Evolutionary conservation across 64 coral and sea anemone species (phyloP).

Genomic region (Porites australiensis): DNA sequence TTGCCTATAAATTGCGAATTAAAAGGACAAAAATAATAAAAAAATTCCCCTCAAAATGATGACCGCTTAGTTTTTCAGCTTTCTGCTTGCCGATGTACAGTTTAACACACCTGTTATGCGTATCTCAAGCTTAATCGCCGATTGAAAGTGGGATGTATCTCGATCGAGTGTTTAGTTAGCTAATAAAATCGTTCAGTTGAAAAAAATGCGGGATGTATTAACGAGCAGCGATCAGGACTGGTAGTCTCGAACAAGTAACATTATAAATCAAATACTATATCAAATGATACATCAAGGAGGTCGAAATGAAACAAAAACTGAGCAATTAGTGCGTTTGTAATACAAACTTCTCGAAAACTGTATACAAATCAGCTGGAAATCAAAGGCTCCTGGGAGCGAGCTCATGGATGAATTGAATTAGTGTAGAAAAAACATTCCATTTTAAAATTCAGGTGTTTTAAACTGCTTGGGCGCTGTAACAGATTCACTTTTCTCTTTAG

Average conservation of each 20-base stretch:
- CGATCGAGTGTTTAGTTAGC: too few species aligned
- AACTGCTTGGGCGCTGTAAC: too few species aligned
- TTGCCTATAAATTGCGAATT: neutral
- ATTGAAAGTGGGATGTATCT: neutral
- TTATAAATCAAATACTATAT: neutral
- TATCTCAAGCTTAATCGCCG: slow-evolving; percentile 1
- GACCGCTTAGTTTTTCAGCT: neutral
- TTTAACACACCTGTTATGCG: slow-evolving; percentile 18
- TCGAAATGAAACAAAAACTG: slow-evolving; percentile 8
- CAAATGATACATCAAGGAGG: neutral
- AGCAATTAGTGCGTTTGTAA: slow-evolving; percentile 42
- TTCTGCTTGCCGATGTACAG: slow-evolving; percentile 14
- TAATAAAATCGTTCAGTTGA: too few species aligned
- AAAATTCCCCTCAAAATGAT: neutral
- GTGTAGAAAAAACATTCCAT: too few species aligned
- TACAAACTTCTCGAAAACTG: neutral
- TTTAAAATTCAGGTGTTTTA: too few species aligned
- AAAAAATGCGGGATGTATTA: neutral
- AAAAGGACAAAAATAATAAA: neutral
- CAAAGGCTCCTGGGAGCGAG: too few species aligned
- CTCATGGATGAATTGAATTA: too few species aligned
- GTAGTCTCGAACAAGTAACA: neutral
- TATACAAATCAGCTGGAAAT: neutral
- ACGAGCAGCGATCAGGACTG: neutral
- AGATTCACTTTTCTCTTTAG: too few species aligned